Evolutionary conservation across 2,888 invertebrate species (phyloP), one percentile per base, ranked within the genome.

Genomic region (Stegophylla sp.): DNA sequence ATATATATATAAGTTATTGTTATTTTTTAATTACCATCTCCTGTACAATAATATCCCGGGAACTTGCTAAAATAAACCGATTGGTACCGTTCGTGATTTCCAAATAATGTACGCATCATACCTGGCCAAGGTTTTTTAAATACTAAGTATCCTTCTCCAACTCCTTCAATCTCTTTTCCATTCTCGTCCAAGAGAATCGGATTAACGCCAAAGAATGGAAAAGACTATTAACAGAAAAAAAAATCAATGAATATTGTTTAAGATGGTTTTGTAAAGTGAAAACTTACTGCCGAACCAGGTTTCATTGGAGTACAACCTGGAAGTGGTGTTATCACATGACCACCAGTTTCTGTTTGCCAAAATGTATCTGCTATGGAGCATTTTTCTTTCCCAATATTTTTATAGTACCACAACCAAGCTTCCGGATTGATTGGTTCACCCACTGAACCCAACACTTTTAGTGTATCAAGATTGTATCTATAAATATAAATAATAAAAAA

Each of bases 271-370:
- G 9, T 61, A 63, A 4, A 51, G 28, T 61, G 10, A 20, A n/a
- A 64, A 76, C 92, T 91, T 88, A 97, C 97, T 83, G 99, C 98
- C 82, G 98, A 94, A 82, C 98, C 98, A 0, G 99, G 98, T 87
- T 99, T 99, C 91, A 96, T 95, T 17, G 96, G 95, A 1, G 95
- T 97, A 26, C 95, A 96, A 26, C 97, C 98, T 0, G 99, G 98
- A 73, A 99, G 88, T 48, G 98, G 96, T 51, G 98, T 97, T 67
- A 99, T 90, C 26, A 98, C 95, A 88, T 98, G 98, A 0, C 98
- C 98, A 12, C 98, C 98, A 7, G 98, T 99, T 89, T 99, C 99
- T 0, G 99, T 99, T 88, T 99, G 99, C 98, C 98, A 99, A 88
- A 97, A 99, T 0, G 99, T 99, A 86, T 99, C 99, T 0, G 94